A percentile compares a stretch with the other conserved stretches of the same genome.
These are phyloP conservation scores for Sylvilagus floridanus DNA, from an alignment of 2,797 vertebrate genomes.

Conservation along the genomic window DNA sequence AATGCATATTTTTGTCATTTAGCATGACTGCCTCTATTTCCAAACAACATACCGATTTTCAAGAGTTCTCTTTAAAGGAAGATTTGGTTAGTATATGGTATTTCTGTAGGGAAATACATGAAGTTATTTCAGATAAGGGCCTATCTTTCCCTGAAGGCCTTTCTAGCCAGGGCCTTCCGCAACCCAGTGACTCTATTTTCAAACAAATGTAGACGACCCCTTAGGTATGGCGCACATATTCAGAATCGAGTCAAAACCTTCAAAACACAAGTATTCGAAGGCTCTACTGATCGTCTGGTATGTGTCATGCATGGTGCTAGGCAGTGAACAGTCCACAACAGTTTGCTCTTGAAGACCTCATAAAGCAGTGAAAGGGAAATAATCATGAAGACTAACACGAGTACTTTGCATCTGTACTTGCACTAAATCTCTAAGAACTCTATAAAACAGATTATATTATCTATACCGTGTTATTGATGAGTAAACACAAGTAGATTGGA, in stretches of 20 bases:
- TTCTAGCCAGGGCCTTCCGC: not conserved
- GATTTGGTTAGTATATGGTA: not conserved
- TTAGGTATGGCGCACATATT: not conserved
- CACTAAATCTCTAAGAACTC: not conserved
- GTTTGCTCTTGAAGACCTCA: not conserved
- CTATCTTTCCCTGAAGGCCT: not conserved
- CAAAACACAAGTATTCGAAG: not conserved
- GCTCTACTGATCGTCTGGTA: not conserved
- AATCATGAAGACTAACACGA: not conserved
- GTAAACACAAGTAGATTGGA: not conserved
- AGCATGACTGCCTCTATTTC: not conserved
- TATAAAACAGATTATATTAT: not conserved
- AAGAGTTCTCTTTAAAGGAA: not conserved
- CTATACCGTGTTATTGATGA: not conserved
- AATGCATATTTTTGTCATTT: not conserved
- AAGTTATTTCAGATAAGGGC: not conserved
- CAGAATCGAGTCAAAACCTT: not conserved
- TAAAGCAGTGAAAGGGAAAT: not conserved
- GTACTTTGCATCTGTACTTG: not conserved
- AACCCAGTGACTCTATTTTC: not conserved
- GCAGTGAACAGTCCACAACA: not conserved
- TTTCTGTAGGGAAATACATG: not conserved
- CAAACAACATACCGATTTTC: not conserved
- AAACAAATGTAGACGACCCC: not conserved
- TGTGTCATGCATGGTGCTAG: not conserved